These are phyloP conservation scores for Charanyca ferruginea DNA, from an alignment of 2,888 invertebrate genomes.

Conservation along the genomic window DNA sequence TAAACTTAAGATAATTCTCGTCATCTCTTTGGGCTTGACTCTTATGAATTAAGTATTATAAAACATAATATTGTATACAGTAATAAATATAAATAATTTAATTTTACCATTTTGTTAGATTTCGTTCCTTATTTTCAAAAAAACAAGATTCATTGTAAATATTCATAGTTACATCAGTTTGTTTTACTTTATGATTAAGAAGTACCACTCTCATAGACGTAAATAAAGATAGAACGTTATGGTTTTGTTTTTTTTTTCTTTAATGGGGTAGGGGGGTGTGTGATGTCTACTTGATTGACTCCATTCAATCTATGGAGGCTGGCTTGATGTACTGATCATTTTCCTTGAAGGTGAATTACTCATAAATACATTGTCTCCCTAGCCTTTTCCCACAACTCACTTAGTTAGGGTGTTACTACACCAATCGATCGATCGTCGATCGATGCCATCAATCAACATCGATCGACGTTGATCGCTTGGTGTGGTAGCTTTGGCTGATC, in stretches of 20 bases:
- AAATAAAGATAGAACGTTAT: conserved; percentile 75
- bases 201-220: conserved; percentile 68
- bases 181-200: conserved; percentile 61
- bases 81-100: conserved; percentile 58
- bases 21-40: conserved; percentile 81
- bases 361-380: too few species aligned
- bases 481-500: too few species aligned
- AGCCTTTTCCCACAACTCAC: too few species aligned
- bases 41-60: conserved; percentile 66
- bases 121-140: conserved; percentile 39
- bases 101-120: conserved; percentile 62
- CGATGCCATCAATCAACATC: too few species aligned
- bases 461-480: too few species aligned
- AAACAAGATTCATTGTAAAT: conserved; percentile 70
- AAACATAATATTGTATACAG: conserved; percentile 56
- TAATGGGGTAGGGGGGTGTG: too few species aligned
- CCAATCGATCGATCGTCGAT: too few species aligned
- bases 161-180: conserved; percentile 65
- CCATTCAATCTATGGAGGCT: too few species aligned
- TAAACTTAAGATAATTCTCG: conserved; percentile 39
- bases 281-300: background rate
- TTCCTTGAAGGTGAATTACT: too few species aligned
- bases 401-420: too few species aligned
- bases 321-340: too few species aligned
- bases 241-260: conserved; percentile 46